phyloP scores from a whole-genome alignment of 2,888 invertebrate species.

The Bellardia pandia region DNA sequence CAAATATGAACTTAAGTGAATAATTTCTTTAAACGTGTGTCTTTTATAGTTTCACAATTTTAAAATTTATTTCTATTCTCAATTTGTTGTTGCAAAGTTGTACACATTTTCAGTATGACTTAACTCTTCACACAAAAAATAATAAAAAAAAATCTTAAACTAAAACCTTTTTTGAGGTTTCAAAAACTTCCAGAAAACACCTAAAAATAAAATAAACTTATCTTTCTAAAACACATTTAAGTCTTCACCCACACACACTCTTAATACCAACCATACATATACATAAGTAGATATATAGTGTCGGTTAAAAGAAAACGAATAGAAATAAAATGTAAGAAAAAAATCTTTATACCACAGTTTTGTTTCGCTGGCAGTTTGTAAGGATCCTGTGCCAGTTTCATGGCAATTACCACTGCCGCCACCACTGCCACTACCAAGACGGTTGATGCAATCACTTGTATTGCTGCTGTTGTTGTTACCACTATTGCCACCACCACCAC shows the following conservation, averaged over 20 bases:
- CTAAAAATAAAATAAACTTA: background rate
- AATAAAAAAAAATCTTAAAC: background rate
- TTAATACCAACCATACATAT: constrained; percentile 29
- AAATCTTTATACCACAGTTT: constrained; percentile 83
- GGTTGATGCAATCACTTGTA: constrained; percentile 80
- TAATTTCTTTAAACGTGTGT: no score
- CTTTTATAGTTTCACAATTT: no score
- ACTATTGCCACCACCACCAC: constrained; percentile 73
- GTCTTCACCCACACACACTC: constrained; percentile 27
- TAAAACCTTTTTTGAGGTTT: background rate
- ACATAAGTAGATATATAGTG: background rate
- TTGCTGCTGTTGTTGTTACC: constrained; percentile 83
- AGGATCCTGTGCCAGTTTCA: constrained; percentile 83
- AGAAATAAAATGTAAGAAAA: constrained; percentile 65
- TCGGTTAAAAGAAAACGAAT: constrained; percentile 4
- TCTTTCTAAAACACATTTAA: background rate
- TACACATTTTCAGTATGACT: background rate
- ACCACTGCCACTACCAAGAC: constrained; percentile 84
- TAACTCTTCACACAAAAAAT: background rate
- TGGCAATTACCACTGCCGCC: constrained; percentile 81
- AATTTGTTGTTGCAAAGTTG: background rate
- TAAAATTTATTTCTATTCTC: no score
- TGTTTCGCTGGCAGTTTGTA: constrained; percentile 83
- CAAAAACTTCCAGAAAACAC: background rate
- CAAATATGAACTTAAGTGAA: no score